Evolutionary conservation across 2,797 vertebrate genomes (phyloP).

Genomic region (Sorex maritimensis): DNA sequence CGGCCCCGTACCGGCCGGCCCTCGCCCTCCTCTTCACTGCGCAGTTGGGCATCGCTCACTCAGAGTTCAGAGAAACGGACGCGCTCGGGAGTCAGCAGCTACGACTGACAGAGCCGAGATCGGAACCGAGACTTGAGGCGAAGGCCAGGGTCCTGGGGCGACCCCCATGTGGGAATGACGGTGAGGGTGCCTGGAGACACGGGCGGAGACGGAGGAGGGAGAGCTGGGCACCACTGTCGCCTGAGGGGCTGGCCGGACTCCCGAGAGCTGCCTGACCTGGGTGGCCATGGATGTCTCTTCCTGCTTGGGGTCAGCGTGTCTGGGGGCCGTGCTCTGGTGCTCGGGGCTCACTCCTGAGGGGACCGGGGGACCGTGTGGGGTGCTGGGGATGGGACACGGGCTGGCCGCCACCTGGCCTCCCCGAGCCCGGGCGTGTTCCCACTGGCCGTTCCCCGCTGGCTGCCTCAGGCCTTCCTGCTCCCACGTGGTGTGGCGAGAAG

Average conservation of each 20-base stretch:
- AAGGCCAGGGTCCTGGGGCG: background rate
- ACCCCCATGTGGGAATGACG: background rate
- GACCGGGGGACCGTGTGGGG: too few relatives aligned
- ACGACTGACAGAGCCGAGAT: background rate
- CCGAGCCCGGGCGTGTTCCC: background rate
- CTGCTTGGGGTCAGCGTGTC: too few relatives aligned
- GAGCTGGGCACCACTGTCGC: background rate
- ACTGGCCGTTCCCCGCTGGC: background rate
- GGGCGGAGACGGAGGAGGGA: background rate
- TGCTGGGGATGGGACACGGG: too few relatives aligned
- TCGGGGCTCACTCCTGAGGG: too few relatives aligned
- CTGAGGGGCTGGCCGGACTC: background rate
- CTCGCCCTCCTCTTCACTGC: background rate
- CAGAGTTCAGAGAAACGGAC: constrained; percentile 40
- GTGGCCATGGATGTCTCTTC: background rate
- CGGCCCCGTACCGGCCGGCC: too few relatives aligned
- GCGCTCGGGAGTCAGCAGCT: background rate
- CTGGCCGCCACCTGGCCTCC: too few relatives aligned
- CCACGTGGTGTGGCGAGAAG: too few relatives aligned
- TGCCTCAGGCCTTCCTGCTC: background rate
- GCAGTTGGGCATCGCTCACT: background rate
- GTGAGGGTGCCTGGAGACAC: background rate
- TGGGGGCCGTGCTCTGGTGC: too few relatives aligned
- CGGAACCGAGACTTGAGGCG: background rate
- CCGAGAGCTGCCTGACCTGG: background rate